These are phyloP conservation scores for Hermatobates lingyangjiaoensis DNA, from an alignment of 1,140 invertebrate genomes.

Conservation along the genomic window DNA sequence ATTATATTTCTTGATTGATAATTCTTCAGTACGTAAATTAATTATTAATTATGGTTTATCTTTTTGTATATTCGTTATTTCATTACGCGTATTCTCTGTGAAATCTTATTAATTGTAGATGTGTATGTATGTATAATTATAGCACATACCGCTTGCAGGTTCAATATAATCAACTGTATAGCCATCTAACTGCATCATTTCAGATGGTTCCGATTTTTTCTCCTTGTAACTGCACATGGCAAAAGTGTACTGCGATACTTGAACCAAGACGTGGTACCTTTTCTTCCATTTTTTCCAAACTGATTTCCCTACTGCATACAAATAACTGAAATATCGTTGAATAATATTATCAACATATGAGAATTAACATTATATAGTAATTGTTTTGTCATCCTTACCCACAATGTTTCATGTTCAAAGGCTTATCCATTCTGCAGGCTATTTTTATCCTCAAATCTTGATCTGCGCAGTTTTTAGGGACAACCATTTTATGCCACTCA, in stretches of 20 bases:
- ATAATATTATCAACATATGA: slow-evolving; percentile 13
- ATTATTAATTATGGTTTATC: too few species aligned
- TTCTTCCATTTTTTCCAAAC: slow-evolving; percentile 99
- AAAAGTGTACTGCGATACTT: slow-evolving; percentile 99
- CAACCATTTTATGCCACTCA: slow-evolving; percentile 95
- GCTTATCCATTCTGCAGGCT: slow-evolving; percentile 95
- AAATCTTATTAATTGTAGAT: not conserved
- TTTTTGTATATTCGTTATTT: too few species aligned
- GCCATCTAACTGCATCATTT: slow-evolving; percentile 98
- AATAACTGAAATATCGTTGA: slow-evolving; percentile 39
- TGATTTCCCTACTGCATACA: slow-evolving; percentile 87
- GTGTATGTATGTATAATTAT: too few species aligned
- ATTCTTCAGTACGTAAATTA: too few species aligned
- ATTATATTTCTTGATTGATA: too few species aligned
- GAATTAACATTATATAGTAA: too few species aligned
- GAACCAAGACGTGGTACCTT: slow-evolving; percentile 93
- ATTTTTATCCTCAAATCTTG: slow-evolving; percentile 94
- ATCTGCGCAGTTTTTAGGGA: slow-evolving; percentile 84
- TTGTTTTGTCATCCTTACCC: slow-evolving; percentile 45
- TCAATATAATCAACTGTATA: slow-evolving; percentile 99
- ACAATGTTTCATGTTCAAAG: slow-evolving; percentile 97
- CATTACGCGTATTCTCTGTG: not conserved
- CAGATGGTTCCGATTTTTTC: slow-evolving; percentile 96
- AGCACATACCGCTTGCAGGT: slow-evolving; percentile 52
- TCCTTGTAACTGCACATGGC: slow-evolving; percentile 99